Evolutionary conservation across 1,140 invertebrate species (phyloP).

Genomic region (Brachionus rotundiformis): DNA sequence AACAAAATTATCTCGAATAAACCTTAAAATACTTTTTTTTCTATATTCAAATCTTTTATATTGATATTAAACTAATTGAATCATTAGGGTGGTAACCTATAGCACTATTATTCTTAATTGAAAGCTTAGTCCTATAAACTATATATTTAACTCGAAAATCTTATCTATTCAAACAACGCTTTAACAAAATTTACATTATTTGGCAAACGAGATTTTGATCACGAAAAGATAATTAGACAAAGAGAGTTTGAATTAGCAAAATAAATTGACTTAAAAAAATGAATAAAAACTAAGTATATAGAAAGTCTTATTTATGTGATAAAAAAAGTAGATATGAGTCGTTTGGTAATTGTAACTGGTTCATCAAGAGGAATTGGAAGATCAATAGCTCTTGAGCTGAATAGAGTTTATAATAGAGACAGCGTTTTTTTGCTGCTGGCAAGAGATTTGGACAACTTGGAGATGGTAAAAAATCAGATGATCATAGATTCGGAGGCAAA

Average conservation of each 20-base stretch:
- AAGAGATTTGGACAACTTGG: conserved; percentile 27
- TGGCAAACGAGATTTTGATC: not conserved
- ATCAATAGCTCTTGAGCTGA: conserved; percentile 17
- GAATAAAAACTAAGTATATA: not conserved
- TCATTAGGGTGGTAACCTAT: conserved; percentile 1
- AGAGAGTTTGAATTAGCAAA: not conserved
- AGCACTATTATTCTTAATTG: not conserved
- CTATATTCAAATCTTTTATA: too few species aligned
- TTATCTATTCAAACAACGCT: conserved; percentile 14
- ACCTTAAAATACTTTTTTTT: too few species aligned
- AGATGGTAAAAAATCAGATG: conserved; percentile 1
- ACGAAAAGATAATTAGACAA: conserved; percentile 16
- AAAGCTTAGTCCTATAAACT: not conserved
- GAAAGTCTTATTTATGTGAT: too few species aligned
- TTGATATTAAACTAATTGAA: conserved; percentile 5
- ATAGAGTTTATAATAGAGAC: not conserved
- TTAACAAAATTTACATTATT: conserved; percentile 2
- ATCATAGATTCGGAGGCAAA: not conserved
- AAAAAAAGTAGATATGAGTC: too few species aligned
- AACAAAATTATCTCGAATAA: too few species aligned
- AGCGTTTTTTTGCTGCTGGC: conserved; percentile 23
- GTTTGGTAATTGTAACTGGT: conserved; percentile 38
- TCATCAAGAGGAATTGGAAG: conserved; percentile 42
- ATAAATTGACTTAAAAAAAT: not conserved
- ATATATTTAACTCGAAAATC: not conserved